Evolutionary conservation across 2,797 vertebrate species (phyloP).

Genomic region (Melanotaenia pygmaea): DNA sequence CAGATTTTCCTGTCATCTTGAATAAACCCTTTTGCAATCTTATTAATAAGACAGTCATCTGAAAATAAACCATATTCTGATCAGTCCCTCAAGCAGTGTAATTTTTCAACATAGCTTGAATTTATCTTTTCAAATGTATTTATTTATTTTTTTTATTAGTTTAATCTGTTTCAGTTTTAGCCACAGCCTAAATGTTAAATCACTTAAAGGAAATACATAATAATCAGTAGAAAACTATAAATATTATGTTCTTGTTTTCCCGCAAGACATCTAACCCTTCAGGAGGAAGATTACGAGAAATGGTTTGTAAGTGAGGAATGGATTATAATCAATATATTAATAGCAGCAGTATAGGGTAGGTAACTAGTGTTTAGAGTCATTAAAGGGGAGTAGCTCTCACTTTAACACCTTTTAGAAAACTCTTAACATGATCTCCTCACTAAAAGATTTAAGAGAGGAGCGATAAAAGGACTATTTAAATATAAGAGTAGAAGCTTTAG

Average conservation of each 20-base stretch:
- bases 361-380: slow-evolving; percentile 5
- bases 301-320: slow-evolving; percentile 3
- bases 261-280: not conserved
- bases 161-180: not conserved
- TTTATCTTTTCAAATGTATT: not conserved
- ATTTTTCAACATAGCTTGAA: not conserved
- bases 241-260: not conserved
- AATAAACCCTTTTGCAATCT: not conserved
- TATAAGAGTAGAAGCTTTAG: not conserved
- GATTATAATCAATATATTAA: slow-evolving; percentile 17
- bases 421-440: not conserved
- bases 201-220: not conserved
- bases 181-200: not conserved
- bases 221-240: not conserved
- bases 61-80: not conserved
- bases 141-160: not conserved
- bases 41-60: not conserved
- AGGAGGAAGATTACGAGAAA: not conserved
- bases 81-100: not conserved
- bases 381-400: not conserved
- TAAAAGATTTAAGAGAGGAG: not conserved
- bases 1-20: slow-evolving; percentile 2
- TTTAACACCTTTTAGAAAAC: not conserved
- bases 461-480: not conserved
- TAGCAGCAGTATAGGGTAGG: slow-evolving; percentile 1